Evolutionary conservation across 2,888 invertebrate genomes (phyloP).

Genomic region (Ditylenchus weischeri): DNA sequence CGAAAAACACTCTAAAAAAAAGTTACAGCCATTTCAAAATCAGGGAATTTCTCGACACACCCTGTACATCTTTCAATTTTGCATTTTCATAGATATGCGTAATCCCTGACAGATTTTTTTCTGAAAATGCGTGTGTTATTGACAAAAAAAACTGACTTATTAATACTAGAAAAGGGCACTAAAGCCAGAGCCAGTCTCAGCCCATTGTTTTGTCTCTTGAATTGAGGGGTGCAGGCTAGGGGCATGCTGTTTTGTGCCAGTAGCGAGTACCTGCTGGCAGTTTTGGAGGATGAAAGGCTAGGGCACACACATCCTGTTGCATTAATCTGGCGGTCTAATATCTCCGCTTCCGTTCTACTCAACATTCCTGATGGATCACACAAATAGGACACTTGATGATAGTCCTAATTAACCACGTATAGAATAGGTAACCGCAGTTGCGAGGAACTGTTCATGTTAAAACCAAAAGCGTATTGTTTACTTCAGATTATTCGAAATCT

Average conservation of each 20-base stretch:
- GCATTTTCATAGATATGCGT: no score
- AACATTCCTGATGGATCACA: slow-evolving; percentile 36
- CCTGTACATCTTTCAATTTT: no score
- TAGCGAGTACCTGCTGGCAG: neutral
- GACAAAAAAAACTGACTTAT: neutral
- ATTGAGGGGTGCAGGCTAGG: slow-evolving; percentile 3
- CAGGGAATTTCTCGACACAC: no score
- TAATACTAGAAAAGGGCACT: slow-evolving; percentile 28
- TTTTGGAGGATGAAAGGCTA: neutral
- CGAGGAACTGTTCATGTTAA: no score
- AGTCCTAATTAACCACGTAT: slow-evolving; percentile 3
- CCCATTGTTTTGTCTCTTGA: neutral
- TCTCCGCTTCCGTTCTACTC: slow-evolving; percentile 33
- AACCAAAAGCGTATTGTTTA: no score
- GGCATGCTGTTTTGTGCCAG: neutral
- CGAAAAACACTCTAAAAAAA: no score
- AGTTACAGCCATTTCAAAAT: no score
- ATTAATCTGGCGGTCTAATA: slow-evolving; percentile 23
- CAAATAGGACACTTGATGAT: slow-evolving; percentile 32
- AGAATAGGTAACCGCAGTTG: neutral
- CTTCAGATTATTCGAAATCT: no score
- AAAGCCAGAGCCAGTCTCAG: slow-evolving; percentile 23
- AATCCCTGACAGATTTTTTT: no score
- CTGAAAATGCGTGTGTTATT: neutral
- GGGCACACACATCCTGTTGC: slow-evolving; percentile 26